Conservation (phyloP, 2,113 vertebrate species). For the Hyperopisus bebe region DNA sequence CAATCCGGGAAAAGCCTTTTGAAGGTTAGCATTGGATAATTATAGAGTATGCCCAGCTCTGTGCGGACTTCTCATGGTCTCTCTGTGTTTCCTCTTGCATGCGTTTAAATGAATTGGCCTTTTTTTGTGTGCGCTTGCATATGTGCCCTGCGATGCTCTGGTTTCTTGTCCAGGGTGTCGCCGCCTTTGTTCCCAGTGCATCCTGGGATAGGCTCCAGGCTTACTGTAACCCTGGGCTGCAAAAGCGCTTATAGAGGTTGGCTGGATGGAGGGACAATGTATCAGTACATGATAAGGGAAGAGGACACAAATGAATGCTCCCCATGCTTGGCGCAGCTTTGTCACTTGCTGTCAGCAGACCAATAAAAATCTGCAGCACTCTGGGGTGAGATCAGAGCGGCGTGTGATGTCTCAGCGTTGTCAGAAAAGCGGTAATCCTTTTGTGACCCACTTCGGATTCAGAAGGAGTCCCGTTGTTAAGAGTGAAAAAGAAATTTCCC, state of each 20-base stretch:
- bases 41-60: background rate
- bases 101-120: background rate
- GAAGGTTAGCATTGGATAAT: background rate
- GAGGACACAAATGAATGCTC: background rate
- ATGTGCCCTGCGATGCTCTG: background rate
- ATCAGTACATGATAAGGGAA: background rate
- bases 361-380: background rate
- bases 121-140: background rate
- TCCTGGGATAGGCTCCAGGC: background rate
- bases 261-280: background rate
- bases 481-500: slow-evolving; percentile 21
- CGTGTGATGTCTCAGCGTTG: slow-evolving; percentile 8
- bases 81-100: background rate
- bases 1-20: background rate
- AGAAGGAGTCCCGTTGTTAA: slow-evolving; percentile 20
- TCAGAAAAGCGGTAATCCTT: slow-evolving; percentile 26
- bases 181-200: background rate
- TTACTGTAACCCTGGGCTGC: background rate
- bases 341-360: background rate
- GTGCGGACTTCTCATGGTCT: background rate
- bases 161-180: background rate
- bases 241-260: background rate
- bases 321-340: background rate
- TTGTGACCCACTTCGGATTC: slow-evolving; percentile 28
- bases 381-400: slow-evolving; percentile 21